Evolutionary conservation across 2,113 vertebrate species (phyloP).

Genomic region (Ariopsis seemanni): DNA sequence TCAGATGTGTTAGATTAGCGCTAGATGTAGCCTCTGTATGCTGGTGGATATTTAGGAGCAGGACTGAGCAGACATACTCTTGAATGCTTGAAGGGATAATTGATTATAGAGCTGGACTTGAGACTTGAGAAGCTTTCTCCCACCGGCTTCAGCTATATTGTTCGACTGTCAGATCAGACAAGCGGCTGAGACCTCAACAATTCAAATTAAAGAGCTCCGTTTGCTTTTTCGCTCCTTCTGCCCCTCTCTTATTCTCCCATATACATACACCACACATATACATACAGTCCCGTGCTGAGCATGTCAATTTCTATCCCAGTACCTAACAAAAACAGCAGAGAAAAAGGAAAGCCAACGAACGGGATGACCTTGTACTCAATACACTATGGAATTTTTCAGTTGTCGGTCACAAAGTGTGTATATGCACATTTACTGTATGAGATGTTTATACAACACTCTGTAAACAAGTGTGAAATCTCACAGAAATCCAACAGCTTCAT

Average conservation of each 20-base stretch:
- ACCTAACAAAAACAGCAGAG: conserved; percentile 51
- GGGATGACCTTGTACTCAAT: conserved; percentile 50
- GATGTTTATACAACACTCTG: conserved; percentile 57
- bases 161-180: conserved; percentile 54
- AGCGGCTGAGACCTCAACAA: conserved; percentile 57
- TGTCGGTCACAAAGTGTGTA: conserved; percentile 58
- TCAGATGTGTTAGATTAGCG: conserved; percentile 12
- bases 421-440: conserved; percentile 42
- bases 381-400: conserved; percentile 52
- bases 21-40: neutral
- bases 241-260: conserved; percentile 1
- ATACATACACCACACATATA: conserved; percentile 31
- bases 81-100: conserved; percentile 19
- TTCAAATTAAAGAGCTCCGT: conserved; percentile 47
- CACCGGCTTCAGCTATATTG: conserved; percentile 35
- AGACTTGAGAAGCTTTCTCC: conserved; percentile 14
- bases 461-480: conserved; percentile 43
- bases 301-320: conserved; percentile 47
- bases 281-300: conserved; percentile 35
- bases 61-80: neutral
- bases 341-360: conserved; percentile 63
- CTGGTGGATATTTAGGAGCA: conserved; percentile 2
- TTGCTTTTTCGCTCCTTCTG: conserved; percentile 23
- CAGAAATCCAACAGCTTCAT: conserved; percentile 34
- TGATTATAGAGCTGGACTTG: conserved; percentile 19